Base-by-base conservation (phyloP, 2,888 invertebrate species). In the Agrotis segetum region DNA sequence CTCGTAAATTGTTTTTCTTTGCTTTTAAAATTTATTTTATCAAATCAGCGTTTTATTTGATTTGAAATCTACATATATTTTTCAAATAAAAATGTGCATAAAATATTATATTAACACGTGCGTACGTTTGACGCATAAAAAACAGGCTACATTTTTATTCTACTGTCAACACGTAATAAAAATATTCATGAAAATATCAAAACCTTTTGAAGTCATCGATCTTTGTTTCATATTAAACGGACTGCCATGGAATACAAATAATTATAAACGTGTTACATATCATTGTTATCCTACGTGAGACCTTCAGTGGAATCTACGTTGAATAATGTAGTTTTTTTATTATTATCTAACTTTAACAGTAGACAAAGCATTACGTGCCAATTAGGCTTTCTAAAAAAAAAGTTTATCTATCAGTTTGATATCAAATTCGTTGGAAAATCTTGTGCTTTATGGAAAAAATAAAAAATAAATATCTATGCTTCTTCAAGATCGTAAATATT, bases 261-360 rank as follows among this genome's bases (percentile, higher is more conserved):
- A 74, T 59, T 67, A 52, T 53, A 65, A 60, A 71, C 66, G 75
- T 72, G 58, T 75, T 69, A 78, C 73, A 77, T 75, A 78, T 79
- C 74, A 67, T 74, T 59, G 56, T 76, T 46, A 29, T 73, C 53
- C 71, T 77, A 84, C 76, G 74, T 75, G 77, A 79, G 88, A 68
- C 90, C 90, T 90, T 89, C 87, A 74, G n/a, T 59, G 53, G 77
- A 60, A 71, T 84, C 70, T 80, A 83, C 75, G 81, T 87, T 85
- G 87, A 88, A 90, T 88, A 85, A 86, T 84, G 82, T 79, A 79
- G 56, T 59, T 71, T 76, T 68, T 77, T 82, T 83, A 72, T 81
- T 83, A 82, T 88, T 87, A 88, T 86, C 82, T 85, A 82, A 88
- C 78, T 73, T 53, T 29, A 40, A 40, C 40, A 34, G 62, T 69